Evolutionary conservation across 2,113 vertebrate species (phyloP).

Genomic region (Quiscalus mexicanus): DNA sequence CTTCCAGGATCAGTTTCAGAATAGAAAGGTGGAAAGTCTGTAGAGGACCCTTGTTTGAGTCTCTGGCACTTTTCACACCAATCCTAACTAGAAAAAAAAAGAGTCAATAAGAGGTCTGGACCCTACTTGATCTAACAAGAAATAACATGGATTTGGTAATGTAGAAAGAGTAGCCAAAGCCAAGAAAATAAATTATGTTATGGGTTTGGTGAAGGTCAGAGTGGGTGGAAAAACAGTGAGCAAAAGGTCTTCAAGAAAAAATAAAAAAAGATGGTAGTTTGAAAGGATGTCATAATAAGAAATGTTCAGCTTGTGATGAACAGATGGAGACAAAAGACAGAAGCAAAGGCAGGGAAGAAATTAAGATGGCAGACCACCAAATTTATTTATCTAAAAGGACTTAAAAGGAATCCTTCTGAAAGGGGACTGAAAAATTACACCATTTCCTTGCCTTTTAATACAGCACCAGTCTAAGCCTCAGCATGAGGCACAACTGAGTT

Average conservation of each 20-base stretch:
- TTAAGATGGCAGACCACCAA: not conserved
- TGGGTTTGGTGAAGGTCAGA: not conserved
- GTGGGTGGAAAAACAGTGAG: not conserved
- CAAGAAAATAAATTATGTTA: not conserved
- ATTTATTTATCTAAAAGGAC: not conserved
- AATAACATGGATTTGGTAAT: not conserved
- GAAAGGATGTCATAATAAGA: not conserved
- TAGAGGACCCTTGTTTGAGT: not conserved
- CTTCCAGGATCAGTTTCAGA: not conserved
- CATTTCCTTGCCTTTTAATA: not conserved
- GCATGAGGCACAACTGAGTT: not conserved
- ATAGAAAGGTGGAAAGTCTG: not conserved
- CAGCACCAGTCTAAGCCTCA: not conserved
- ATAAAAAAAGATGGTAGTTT: not conserved
- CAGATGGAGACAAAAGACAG: not conserved
- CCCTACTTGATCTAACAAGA: not conserved
- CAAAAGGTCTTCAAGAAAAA: not conserved
- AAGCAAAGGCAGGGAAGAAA: not conserved
- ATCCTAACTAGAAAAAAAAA: not conserved
- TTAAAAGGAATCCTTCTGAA: not conserved
- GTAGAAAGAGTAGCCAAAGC: not conserved
- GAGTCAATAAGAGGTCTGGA: not conserved
- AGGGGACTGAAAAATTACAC: not conserved
- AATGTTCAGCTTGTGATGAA: not conserved
- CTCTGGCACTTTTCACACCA: not conserved